A percentile compares a stretch with the other conserved stretches of the same genome.
These are phyloP conservation scores for Paedocypris sp. DNA, from an alignment of 2,113 vertebrate species.

Conservation along the genomic window DNA sequence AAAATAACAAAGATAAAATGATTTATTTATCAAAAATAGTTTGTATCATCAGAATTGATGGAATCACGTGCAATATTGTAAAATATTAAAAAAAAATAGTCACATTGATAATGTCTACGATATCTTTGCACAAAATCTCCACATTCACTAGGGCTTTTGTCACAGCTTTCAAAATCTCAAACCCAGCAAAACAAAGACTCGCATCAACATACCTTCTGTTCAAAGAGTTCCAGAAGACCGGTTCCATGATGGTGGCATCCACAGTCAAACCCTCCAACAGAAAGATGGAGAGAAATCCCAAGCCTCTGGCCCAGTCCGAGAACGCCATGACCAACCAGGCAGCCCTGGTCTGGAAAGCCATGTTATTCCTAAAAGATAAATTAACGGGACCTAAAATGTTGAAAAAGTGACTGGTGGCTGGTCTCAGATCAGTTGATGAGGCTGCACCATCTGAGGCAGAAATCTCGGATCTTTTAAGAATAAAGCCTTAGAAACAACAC, in stretches of 20 bases:
- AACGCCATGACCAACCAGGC: slow-evolving; percentile 18
- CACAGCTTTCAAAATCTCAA: too few relatives aligned
- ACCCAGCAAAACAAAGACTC: too few relatives aligned
- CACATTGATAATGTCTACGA: too few relatives aligned
- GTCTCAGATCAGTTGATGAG: slow-evolving; percentile 26
- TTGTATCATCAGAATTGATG: too few relatives aligned
- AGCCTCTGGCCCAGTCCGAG: slow-evolving; percentile 16
- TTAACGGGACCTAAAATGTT: not conserved
- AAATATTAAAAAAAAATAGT: too few relatives aligned
- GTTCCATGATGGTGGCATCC: slow-evolving; percentile 41
- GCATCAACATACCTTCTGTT: slow-evolving; percentile 40
- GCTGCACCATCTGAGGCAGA: slow-evolving; percentile 17
- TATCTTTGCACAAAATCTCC: too few relatives aligned
- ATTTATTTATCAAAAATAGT: too few relatives aligned
- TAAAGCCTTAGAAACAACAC: too few relatives aligned
- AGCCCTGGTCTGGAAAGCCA: slow-evolving; percentile 22
- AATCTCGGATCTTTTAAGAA: too few relatives aligned
- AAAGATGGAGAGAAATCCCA: slow-evolving; percentile 34
- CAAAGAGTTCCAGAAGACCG: slow-evolving; percentile 46
- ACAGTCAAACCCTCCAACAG: slow-evolving; percentile 33
- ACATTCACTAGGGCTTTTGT: too few relatives aligned
- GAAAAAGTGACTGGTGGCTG: slow-evolving; percentile 3
- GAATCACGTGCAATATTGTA: too few relatives aligned
- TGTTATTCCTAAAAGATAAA: slow-evolving; percentile 15
- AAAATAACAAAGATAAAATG: too few relatives aligned